These are phyloP conservation scores for Megalurothrips usitatus DNA, from an alignment of 2,888 invertebrate species.

Conservation along the genomic window DNA sequence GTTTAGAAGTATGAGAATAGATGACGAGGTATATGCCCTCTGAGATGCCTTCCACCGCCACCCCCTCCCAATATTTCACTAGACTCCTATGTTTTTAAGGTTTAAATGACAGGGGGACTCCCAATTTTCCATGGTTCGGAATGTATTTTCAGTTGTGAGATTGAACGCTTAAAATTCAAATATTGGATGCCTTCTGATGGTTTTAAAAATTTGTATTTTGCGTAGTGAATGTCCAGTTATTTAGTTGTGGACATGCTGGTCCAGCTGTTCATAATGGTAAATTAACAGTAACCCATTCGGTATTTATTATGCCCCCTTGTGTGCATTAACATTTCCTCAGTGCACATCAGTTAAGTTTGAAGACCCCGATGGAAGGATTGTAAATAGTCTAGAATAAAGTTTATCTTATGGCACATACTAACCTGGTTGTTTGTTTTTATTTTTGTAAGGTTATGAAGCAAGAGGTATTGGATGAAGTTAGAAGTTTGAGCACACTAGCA, in stretches of 20 bases:
- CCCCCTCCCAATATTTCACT: not conserved
- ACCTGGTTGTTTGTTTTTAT: constrained; percentile 65
- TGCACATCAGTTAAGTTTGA: not conserved
- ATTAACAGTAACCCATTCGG: not conserved
- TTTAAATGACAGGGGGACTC: not conserved
- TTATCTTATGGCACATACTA: constrained; percentile 48
- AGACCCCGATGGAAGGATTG: constrained; percentile 2
- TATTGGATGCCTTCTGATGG: not conserved
- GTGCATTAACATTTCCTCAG: not conserved
- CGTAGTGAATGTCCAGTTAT: not conserved
- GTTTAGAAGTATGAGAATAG: constrained; percentile 11
- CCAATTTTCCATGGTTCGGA: not conserved
- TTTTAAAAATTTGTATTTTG: not conserved
- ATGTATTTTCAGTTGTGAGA: not conserved
- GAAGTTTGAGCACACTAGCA: constrained; percentile 24
- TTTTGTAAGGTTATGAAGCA: constrained; percentile 78
- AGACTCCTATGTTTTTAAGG: not conserved
- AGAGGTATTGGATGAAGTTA: constrained; percentile 74
- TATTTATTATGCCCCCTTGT: not conserved
- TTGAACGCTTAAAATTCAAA: not conserved
- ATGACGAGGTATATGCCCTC: not conserved
- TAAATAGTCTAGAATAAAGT: constrained; percentile 21
- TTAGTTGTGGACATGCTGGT: not conserved
- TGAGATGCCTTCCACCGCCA: not conserved
- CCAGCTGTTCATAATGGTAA: not conserved